Conservation (phyloP, 2,888 invertebrate species). For the Leptopilina drosophilae region DNA sequence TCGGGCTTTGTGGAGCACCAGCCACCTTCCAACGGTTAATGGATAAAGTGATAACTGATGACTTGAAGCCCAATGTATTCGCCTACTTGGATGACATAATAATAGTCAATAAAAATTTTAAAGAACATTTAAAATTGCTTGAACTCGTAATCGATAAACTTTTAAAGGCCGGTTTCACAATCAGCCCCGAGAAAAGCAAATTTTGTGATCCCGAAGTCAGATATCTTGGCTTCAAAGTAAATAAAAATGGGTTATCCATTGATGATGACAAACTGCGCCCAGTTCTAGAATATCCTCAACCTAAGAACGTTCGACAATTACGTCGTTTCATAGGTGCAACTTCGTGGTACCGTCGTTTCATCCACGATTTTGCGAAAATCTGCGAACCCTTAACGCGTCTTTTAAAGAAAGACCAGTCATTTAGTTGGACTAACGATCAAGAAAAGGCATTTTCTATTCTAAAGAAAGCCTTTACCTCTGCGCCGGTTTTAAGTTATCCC, state of each 20-base stretch:
- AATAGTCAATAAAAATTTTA: not conserved
- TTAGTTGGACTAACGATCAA: not conserved
- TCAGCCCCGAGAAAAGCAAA: not conserved
- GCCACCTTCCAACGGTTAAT: slow-evolving; percentile 4
- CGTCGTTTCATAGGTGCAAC: no score
- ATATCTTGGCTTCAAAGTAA: not conserved
- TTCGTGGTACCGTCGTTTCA: no score
- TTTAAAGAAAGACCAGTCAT: not conserved
- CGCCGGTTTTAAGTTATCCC: not conserved
- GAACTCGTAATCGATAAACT: not conserved
- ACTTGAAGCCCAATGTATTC: not conserved
- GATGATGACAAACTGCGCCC: slow-evolving; percentile 17
- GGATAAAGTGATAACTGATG: not conserved
- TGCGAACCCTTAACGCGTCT: not conserved
- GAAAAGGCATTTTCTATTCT: not conserved
- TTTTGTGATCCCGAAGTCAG: not conserved
- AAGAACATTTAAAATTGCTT: not conserved
- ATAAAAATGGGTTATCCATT: not conserved
- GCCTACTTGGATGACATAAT: not conserved
- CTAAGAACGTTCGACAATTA: no score
- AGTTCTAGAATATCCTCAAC: no score
- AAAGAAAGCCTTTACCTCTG: not conserved
- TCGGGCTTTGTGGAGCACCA: not conserved
- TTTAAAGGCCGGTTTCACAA: not conserved
- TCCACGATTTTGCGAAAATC: no score